A percentile compares a stretch with the other conserved stretches of the same genome.
Evolutionary conservation across 2,113 vertebrate species (phyloP).

Genomic region (Oryctolagus cuniculus): mOryCun1.1 NC_091451.1:12208001-12208500

Average conservation of each 20-base stretch:
- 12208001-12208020: constrained; percentile 1
- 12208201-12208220: not conserved
- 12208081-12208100: not conserved
- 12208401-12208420: no score
- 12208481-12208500: no score
- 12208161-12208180: not conserved
- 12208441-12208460: no score
- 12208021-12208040: not conserved
- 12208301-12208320: no score
- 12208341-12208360: no score
- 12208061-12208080: not conserved
- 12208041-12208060: constrained; percentile 2
- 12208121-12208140: not conserved
- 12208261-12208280: no score
- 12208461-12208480: no score
- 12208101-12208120: not conserved
- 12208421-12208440: no score
- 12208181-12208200: not conserved
- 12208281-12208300: no score
- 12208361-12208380: no score
- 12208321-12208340: no score
- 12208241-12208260: not conserved
- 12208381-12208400: no score
- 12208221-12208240: not conserved
- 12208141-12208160: not conserved